A percentile compares a stretch with the other conserved stretches of the same genome.
Conservation (phyloP, 2,113 vertebrate species). For the Brachirus orientalis region DNA sequence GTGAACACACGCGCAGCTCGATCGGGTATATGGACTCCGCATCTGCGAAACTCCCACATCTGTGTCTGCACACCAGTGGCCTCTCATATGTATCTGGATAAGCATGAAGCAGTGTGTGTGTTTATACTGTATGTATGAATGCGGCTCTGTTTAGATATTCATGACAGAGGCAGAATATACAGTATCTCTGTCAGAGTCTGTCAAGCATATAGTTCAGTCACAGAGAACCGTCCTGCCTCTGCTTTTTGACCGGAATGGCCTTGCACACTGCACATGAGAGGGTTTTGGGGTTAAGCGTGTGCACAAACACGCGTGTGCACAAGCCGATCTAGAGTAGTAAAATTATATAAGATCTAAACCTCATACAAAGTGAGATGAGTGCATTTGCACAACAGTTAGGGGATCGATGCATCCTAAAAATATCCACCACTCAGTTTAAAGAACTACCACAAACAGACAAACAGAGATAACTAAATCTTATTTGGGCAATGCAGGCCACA, state of each 20-base stretch:
- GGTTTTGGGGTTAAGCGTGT: slow-evolving; percentile 42
- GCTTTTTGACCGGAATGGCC: slow-evolving; percentile 51
- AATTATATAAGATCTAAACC: neutral
- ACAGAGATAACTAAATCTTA: slow-evolving; percentile 43
- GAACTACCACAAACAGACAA: slow-evolving; percentile 7
- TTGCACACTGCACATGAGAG: slow-evolving; percentile 31
- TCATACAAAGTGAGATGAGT: slow-evolving; percentile 12
- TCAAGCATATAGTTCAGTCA: slow-evolving; percentile 31
- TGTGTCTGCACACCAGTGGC: neutral
- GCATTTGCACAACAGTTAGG: neutral
- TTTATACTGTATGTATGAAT: slow-evolving; percentile 9
- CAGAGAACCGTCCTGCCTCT: slow-evolving; percentile 26
- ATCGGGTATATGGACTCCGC: slow-evolving; percentile 27
- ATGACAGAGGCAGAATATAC: slow-evolving; percentile 10
- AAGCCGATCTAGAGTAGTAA: neutral
- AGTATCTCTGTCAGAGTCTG: slow-evolving; percentile 18
- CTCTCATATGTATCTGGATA: slow-evolving; percentile 16
- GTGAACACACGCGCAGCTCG: slow-evolving; percentile 7
- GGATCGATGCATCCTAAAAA: slow-evolving; percentile 21
- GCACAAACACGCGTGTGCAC: slow-evolving; percentile 8
- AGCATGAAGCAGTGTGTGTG: neutral
- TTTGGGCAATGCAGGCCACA: slow-evolving; percentile 32
- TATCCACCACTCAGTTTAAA: slow-evolving; percentile 11
- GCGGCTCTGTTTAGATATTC: slow-evolving; percentile 30
- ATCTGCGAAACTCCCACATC: slow-evolving; percentile 16